Percentiles rank a stretch among this genome's conserved stretches.
These are phyloP conservation scores for Himalopsyche anomala DNA, from an alignment of 2,888 invertebrate genomes.

Conservation along the genomic window DNA sequence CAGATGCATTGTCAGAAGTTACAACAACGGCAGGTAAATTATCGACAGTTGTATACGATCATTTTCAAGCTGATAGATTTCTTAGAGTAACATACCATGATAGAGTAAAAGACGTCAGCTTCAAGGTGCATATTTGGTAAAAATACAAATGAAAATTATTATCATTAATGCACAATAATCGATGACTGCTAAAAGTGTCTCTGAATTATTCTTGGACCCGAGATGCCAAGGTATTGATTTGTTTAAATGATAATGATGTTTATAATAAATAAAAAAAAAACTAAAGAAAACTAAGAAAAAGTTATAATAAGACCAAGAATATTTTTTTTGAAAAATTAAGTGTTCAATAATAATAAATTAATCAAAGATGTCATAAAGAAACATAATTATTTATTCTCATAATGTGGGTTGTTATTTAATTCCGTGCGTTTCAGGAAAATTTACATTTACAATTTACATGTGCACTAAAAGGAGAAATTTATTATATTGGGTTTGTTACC, in stretches of 20 bases:
- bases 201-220: slow-evolving; percentile 29
- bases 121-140: slow-evolving; percentile 68
- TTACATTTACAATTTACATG: too few relatives aligned
- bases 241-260: not conserved
- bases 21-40: slow-evolving; percentile 60
- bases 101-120: slow-evolving; percentile 69
- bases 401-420: too few relatives aligned
- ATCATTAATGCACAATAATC: slow-evolving; percentile 55
- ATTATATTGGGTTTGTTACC: too few relatives aligned
- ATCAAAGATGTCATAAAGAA: too few relatives aligned
- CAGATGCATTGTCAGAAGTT: not conserved
- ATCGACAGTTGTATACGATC: slow-evolving; percentile 20
- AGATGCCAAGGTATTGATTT: not conserved
- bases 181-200: not conserved
- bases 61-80: not conserved
- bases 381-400: too few relatives aligned
- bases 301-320: too few relatives aligned
- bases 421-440: too few relatives aligned
- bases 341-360: too few relatives aligned
- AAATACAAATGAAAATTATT: slow-evolving; percentile 51
- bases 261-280: not conserved
- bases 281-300: not conserved
- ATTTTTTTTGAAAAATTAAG: too few relatives aligned
- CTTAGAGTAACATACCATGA: slow-evolving; percentile 69
- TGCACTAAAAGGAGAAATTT: too few relatives aligned